Evolutionary conservation across 2,888 invertebrate species (phyloP).

Genomic region (Synanthedon andrenaeformis): DNA sequence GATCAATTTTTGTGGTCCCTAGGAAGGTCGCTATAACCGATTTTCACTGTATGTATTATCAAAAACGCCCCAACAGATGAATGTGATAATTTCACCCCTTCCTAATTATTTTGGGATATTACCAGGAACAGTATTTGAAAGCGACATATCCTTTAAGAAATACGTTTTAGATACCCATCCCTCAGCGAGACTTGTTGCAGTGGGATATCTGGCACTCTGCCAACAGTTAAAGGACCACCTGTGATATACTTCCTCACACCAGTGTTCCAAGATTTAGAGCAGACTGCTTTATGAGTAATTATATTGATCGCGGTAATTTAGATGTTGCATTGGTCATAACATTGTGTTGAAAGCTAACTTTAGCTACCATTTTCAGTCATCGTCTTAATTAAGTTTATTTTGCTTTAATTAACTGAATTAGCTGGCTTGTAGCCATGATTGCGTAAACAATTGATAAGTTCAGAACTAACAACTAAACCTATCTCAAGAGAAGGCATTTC

Average conservation of each 20-base stretch:
- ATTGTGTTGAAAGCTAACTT: not conserved
- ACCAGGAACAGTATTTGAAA: not conserved
- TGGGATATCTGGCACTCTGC: constrained; percentile 22
- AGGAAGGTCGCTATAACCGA: no score
- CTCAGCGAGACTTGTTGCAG: constrained; percentile 7
- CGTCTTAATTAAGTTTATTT: no score
- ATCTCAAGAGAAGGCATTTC: no score
- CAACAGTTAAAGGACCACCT: constrained; percentile 11
- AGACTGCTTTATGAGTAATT: not conserved
- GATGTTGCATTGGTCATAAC: not conserved
- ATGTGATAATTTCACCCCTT: not conserved
- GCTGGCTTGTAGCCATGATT: no score
- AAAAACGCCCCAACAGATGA: no score
- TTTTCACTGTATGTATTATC: no score
- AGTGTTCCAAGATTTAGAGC: not conserved
- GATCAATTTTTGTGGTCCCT: no score
- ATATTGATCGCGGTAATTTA: not conserved
- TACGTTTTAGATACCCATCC: not conserved
- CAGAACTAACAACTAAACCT: no score
- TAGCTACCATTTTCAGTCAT: no score
- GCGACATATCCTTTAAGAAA: not conserved
- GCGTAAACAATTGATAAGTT: no score
- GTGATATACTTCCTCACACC: not conserved
- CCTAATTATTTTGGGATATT: not conserved
- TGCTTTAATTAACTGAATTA: no score